These are phyloP conservation scores for Heliothis subflexa DNA, from an alignment of 1,140 invertebrate genomes.

Conservation along the genomic window DNA sequence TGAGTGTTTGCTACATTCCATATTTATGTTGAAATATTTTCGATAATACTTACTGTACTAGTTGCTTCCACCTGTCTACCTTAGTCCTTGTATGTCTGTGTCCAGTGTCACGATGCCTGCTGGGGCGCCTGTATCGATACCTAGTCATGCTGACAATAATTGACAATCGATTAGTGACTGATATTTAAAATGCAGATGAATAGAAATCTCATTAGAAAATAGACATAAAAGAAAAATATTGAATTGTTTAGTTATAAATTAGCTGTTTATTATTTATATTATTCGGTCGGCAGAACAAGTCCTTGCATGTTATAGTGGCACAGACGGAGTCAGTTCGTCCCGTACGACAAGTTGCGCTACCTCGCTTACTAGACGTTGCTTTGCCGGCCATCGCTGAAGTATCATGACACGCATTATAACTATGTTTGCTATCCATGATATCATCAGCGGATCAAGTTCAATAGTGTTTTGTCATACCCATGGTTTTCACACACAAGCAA, in stretches of 20 bases:
- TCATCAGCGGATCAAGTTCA: slow-evolving; percentile 26
- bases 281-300: slow-evolving; percentile 49
- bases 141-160: slow-evolving; percentile 54
- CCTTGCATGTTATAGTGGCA: slow-evolving; percentile 41
- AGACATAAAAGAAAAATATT: slow-evolving; percentile 62
- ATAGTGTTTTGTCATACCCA: slow-evolving; percentile 42
- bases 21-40: slow-evolving; percentile 86
- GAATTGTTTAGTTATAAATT: slow-evolving; percentile 65
- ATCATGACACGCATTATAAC: slow-evolving; percentile 34
- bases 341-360: background rate
- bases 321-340: background rate
- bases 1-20: slow-evolving; percentile 86
- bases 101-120: slow-evolving; percentile 42
- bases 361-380: slow-evolving; percentile 14
- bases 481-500: slow-evolving; percentile 9
- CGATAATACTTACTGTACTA: slow-evolving; percentile 70
- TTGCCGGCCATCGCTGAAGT: slow-evolving; percentile 13
- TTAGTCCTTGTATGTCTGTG: slow-evolving; percentile 53
- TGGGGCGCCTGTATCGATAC: slow-evolving; percentile 13
- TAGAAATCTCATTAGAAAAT: slow-evolving; percentile 71
- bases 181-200: slow-evolving; percentile 62
- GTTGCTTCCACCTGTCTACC: slow-evolving; percentile 56
- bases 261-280: slow-evolving; percentile 66
- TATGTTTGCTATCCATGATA: slow-evolving; percentile 40
- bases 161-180: slow-evolving; percentile 57